Evolutionary conservation across 2,797 vertebrate genomes (phyloP).

Genomic region (Coreius guichenoti): DNA sequence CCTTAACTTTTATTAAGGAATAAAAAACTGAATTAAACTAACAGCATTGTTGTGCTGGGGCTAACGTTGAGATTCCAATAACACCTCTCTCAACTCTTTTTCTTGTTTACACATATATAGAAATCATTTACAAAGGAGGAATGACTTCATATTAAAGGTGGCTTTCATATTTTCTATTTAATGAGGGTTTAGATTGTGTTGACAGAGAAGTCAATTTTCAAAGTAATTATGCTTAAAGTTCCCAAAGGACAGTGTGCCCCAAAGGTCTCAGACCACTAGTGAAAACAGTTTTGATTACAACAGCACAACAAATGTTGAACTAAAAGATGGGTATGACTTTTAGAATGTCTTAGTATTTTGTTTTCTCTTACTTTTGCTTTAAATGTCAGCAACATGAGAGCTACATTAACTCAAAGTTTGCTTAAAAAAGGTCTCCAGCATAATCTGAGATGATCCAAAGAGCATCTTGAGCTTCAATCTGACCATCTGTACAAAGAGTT

Average conservation of each 20-base stretch:
- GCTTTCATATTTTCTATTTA: not conserved
- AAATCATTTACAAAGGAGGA: conserved; percentile 12
- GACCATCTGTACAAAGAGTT: not conserved
- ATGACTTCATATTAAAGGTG: conserved; percentile 2
- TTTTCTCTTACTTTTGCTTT: not conserved
- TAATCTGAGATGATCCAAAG: not conserved
- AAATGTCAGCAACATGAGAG: not conserved
- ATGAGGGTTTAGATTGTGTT: not conserved
- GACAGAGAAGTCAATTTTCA: not conserved
- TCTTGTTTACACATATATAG: not conserved
- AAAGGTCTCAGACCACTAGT: not conserved
- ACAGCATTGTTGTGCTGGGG: conserved; percentile 17
- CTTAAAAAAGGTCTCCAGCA: not conserved
- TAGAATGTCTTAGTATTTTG: not conserved
- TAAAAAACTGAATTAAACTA: conserved; percentile 60
- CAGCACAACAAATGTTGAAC: not conserved
- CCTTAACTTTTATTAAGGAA: conserved; percentile 64
- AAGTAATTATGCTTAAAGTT: conserved; percentile 15
- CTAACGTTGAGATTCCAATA: conserved; percentile 19
- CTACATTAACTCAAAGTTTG: not conserved
- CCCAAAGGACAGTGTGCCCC: not conserved
- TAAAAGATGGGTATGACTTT: not conserved
- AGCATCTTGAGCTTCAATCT: not conserved
- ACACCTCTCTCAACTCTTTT: not conserved
- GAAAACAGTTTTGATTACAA: not conserved